Evolutionary conservation across 2,797 vertebrate species (phyloP), one percentile per base, ranked within the genome.

Genomic region (Tolypeutes matacus): DNA sequence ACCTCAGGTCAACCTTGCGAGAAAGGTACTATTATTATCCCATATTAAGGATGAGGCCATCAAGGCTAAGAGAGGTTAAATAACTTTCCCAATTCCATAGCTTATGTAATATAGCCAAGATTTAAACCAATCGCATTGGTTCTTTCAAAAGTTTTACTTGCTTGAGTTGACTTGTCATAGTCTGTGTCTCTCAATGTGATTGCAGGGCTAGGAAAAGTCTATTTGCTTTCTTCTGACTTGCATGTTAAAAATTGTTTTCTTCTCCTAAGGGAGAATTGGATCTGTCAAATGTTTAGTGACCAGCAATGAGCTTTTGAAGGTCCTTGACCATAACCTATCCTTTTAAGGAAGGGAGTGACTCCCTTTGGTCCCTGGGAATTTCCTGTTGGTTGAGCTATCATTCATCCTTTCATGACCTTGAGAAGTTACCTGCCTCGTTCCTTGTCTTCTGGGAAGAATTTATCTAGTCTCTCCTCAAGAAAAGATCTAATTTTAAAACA

Each of bases 401-500:
- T 10, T 70, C 13, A 23, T 67, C 21, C n/a, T 27, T 58, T 58
- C 39, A 5, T 31, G 49, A 80, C 34, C 12, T 27, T 36, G 60
- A 64, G n/a, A 86, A 11, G 0, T 23, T 73, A 6, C 62, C 25
- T 94, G 11, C 56, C 20, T 65, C 17, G 70, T 46, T 86, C 23
- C 7, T 25, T 82, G 69, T 3, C n/a, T 88, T 86, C 36, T 58
- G 36, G 18, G 1, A 46, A 67, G 67, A 91, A 6, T 80, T 14
- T 31, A 23, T 62, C 53, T 65, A 76, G 65, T 77, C n/a, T 27
- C 85, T 91, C 27, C 15, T 51, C 39, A 72, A 89, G 51, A 84
- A 93, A 70, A 67, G 58, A 80, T 64, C 60, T 86, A 36, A 58
- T 46, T 89, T 95, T 34, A 78, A 95, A 93, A 86, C 49, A 83